Conservation (phyloP, 2,797 vertebrate species). For the Acipenser transmontanus region DNA sequence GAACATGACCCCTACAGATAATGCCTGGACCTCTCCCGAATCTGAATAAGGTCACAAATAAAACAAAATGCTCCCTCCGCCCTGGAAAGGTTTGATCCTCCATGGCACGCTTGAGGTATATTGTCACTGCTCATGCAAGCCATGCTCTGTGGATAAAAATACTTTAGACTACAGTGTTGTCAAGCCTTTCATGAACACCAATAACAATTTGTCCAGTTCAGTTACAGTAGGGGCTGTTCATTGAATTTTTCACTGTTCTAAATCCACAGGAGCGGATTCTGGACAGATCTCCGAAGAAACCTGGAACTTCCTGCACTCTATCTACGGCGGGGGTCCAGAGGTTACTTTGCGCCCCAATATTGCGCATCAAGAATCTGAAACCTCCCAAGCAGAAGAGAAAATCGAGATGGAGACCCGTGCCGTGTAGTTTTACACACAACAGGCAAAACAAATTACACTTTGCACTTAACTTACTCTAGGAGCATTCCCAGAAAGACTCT, state of each 20-base stretch:
- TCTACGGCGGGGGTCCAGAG: slow-evolving; percentile 89
- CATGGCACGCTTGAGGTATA: too few species aligned
- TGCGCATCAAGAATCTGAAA: slow-evolving; percentile 70
- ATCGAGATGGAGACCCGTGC: slow-evolving; percentile 91
- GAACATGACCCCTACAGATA: too few species aligned
- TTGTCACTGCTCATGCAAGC: too few species aligned
- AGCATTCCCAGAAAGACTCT: slow-evolving; percentile 64
- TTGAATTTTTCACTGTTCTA: neutral
- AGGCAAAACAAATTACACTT: slow-evolving; percentile 47
- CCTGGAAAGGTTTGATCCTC: too few species aligned
- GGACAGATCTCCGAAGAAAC: slow-evolving; percentile 98
- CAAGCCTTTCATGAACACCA: neutral
- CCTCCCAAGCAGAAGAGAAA: slow-evolving; percentile 84
- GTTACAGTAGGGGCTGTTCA: neutral
- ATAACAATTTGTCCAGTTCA: neutral
- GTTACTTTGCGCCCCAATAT: slow-evolving; percentile 81
- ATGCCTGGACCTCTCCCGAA: too few species aligned
- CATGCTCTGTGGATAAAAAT: too few species aligned
- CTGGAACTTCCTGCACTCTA: slow-evolving; percentile 92
- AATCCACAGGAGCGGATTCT: slow-evolving; percentile 82
- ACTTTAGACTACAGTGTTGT: too few species aligned
- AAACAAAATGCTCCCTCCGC: too few species aligned
- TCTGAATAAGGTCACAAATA: too few species aligned
- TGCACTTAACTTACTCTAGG: slow-evolving; percentile 67
- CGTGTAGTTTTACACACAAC: slow-evolving; percentile 53